Evolutionary conservation across 1,140 invertebrate genomes (phyloP), one percentile per base, ranked within the genome.

Genomic region (Drosophila erecta): DNA sequence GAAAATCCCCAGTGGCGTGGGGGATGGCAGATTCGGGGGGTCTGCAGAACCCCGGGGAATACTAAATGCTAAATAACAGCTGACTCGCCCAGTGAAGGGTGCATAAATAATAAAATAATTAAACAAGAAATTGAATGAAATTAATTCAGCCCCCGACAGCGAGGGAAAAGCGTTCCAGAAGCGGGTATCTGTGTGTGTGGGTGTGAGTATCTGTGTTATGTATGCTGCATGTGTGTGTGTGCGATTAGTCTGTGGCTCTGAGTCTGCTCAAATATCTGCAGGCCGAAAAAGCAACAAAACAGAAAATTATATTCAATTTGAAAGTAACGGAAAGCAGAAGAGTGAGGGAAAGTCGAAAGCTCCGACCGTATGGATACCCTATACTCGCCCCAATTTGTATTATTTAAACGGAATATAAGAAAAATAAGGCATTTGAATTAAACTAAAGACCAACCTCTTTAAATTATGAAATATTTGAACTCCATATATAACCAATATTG

Each of bases 71-170:
- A 71, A 71, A 71, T 70, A 71, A 70, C 80, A 80, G 81, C 71
- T 83, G 65, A 72, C 70, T 57, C 56, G 54, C 40, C 41, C 71
- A 61, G 46, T 60, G 67, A 74, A 75, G 83, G 75, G 69, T 86
- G 79, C 69, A 86, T 86, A 83, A 86, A 86, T 86, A 87, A 86
- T 87, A 86, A 87, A 86, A 83, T 79, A 86, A 83, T 86, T 86
- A 86, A 86, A 76, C 83, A 86, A 81, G 85, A 86, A 86, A 87
- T 86, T 87, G 60, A 86, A 86, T 87, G 79, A 86, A 87, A 86
- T 86, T 81, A 78, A 85, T 83, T 81, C 78, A 35, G 79, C 75
- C 57, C 83, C 75, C 38, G 43, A 27, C 55, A 57, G 70, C 65
- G 58, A 78, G 43, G 51, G 22, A 38, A 71, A 61, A 65, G 58